These are phyloP conservation scores for Graphium colonna DNA, from an alignment of 2,888 invertebrate species.

Conservation along the genomic window DNA sequence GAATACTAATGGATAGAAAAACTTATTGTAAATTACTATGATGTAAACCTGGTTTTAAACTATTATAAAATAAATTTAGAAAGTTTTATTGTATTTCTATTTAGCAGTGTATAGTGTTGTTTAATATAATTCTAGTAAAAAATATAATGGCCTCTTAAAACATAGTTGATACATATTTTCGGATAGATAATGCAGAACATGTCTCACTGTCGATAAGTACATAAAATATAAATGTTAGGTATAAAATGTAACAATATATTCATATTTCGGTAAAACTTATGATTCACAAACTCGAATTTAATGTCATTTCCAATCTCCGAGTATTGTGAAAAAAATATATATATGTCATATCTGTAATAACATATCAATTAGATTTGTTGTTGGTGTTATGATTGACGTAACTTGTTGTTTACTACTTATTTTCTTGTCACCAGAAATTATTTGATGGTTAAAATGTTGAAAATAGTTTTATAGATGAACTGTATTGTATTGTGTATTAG, in stretches of 20 bases:
- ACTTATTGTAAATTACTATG: constrained; percentile 28
- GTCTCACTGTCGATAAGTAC: constrained; percentile 35
- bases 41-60: constrained; percentile 5
- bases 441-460: neutral
- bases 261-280: neutral
- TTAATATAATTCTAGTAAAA: constrained; percentile 30
- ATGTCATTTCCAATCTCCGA: neutral
- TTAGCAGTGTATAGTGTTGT: neutral
- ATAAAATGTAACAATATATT: constrained; percentile 28
- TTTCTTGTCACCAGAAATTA: neutral
- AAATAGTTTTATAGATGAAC: constrained; percentile 17
- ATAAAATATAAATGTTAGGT: constrained; percentile 27
- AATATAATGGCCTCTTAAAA: constrained; percentile 52
- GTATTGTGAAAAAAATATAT: constrained; percentile 1
- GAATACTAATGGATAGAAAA: constrained; percentile 40
- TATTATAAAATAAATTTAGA: constrained; percentile 22
- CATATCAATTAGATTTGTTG: constrained; percentile 21
- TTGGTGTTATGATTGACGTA: neutral
- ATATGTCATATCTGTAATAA: constrained; percentile 13
- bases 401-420: constrained; percentile 4
- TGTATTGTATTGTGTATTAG: constrained; percentile 14
- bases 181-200: constrained; percentile 60
- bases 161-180: constrained; percentile 60
- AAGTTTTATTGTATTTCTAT: constrained; percentile 19
- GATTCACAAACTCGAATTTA: neutral